Evolutionary conservation across 2,113 vertebrate species (phyloP), one percentile per base, ranked within the genome.

Genomic region (Aphelocoma coerulescens): DNA sequence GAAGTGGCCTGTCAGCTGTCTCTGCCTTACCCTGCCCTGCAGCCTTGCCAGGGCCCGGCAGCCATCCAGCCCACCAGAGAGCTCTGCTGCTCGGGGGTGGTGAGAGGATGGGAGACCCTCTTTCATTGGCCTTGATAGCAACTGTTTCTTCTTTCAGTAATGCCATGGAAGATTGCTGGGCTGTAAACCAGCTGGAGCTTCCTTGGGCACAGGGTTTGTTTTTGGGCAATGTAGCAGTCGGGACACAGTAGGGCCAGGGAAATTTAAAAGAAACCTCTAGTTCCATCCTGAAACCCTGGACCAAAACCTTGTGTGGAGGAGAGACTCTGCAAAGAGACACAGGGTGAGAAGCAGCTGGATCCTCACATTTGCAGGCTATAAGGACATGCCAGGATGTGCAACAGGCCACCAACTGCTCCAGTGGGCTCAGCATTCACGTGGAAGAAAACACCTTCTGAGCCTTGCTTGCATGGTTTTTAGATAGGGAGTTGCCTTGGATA

Each of bases 1-100:
- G 58, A 77, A 76, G 93, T 92, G 81, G 83, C 79, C 69, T 92
- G 80, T 91, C 95, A 97, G 96, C 96, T 97, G 93, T 89, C 93
- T 94, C 88, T 93, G 93, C 91, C 75, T 91, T 15, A 23, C 76
- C 91, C 89, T 95, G 94, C 79, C 86, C 67, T 32, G 57, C 57
- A 57, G 62, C 91, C 27, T 69, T 93, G 93, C 91, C 77, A 80
- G 67, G 27, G 46, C 77, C 84, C 15, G n/a, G 76, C 89, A 95
- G 89, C 23, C 9, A 0, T 49, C 41, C 79, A 84, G 39, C 73
- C 85, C 13, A 11, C 85, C 66, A 58, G 49, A 95, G 87, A 80
- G 81, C 72, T 85, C 6, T 6, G 74, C 62, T 85, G 79, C 80
- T 96, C 13, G 3, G 74, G 71, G 59, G 4, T 30, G 26, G n/a